A percentile compares a stretch with the other conserved stretches of the same genome.
These are phyloP conservation scores for Pseudopodoces humilis DNA, from an alignment of 2,113 vertebrate genomes.

Conservation along the genomic window DNA sequence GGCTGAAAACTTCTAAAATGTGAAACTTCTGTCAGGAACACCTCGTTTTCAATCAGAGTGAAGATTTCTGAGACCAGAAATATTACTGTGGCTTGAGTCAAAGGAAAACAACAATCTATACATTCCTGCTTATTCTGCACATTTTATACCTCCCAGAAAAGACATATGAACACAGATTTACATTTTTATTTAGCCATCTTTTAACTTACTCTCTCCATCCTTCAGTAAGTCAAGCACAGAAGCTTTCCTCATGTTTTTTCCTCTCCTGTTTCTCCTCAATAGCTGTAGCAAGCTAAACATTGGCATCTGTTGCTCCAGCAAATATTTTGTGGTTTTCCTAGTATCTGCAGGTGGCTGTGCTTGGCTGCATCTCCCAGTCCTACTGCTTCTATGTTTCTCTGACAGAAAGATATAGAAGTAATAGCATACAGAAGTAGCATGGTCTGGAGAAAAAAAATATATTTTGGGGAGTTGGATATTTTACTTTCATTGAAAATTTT, in stretches of 20 bases:
- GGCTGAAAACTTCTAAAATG: background rate
- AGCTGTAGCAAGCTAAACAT: background rate
- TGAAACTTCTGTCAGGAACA: background rate
- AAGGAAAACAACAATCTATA: background rate
- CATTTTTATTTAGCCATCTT: background rate
- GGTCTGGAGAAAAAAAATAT: background rate
- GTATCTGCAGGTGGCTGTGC: background rate
- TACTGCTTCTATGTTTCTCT: background rate
- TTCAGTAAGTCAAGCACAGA: background rate
- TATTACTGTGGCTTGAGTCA: background rate
- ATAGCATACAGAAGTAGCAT: background rate
- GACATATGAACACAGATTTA: background rate
- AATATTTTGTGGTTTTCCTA: conserved; percentile 5
- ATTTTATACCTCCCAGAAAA: background rate
- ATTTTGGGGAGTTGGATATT: background rate
- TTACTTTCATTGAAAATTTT: background rate
- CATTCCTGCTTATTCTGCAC: background rate
- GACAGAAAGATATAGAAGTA: background rate
- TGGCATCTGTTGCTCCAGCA: conserved; percentile 4
- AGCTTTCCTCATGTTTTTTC: background rate
- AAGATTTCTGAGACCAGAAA: conserved; percentile 9
- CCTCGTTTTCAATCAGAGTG: background rate
- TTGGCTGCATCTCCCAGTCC: background rate
- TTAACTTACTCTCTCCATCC: background rate
- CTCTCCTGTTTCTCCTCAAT: background rate